phyloP scores from a whole-genome alignment of 2,888 invertebrate species.

The Mythimna impura region DNA sequence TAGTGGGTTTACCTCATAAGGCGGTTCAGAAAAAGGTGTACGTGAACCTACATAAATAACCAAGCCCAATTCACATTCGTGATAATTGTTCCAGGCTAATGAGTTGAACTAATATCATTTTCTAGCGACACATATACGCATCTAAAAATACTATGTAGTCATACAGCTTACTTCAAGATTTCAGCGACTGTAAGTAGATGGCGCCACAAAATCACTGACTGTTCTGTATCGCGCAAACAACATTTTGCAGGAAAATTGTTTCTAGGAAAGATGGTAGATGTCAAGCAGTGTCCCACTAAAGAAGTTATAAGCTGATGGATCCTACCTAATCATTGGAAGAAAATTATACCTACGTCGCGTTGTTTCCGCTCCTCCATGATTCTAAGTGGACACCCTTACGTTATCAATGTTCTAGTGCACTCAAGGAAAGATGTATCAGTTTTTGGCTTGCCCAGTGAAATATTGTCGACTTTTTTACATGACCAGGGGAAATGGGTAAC shows the following conservation, averaged over 20 bases:
- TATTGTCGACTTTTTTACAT: conserved; percentile 93
- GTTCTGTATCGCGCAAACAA: background rate
- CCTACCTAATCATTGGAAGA: no score
- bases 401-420: conserved; percentile 95
- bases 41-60: no score
- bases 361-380: background rate
- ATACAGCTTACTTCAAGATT: background rate
- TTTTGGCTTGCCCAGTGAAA: conserved; percentile 98
- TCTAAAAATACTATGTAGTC: conserved; percentile 3
- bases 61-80: no score
- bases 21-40: no score
- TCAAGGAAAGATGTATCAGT: conserved; percentile 98
- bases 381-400: background rate
- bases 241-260: conserved; percentile 1
- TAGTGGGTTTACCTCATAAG: no score
- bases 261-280: conserved; percentile 13
- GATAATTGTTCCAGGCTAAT: no score
- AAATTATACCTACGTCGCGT: no score
- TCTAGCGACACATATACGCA: conserved; percentile 12
- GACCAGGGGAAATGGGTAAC: conserved; percentile 93
- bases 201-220: background rate
- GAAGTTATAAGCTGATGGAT: no score
- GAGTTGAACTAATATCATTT: no score
- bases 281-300: background rate
- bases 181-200: conserved; percentile 19